Conservation (phyloP, 2,113 vertebrate species). For the Hydrochoerus hydrochaeris region DNA sequence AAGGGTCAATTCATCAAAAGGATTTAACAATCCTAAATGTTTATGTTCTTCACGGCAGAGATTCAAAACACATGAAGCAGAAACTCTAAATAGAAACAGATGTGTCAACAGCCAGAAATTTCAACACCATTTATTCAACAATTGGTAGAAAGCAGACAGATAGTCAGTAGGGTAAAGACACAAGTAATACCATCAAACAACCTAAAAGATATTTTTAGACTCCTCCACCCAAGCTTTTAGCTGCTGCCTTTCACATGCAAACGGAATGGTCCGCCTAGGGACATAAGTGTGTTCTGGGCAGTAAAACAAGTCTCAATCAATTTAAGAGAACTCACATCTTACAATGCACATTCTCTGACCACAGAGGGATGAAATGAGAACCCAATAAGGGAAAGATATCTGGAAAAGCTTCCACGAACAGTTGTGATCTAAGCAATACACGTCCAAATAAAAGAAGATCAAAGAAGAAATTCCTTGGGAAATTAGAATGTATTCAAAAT, state of each 20-base stretch:
- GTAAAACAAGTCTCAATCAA: not conserved
- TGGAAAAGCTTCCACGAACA: not conserved
- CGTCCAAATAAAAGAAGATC: not conserved
- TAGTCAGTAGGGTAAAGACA: not conserved
- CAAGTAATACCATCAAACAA: not conserved
- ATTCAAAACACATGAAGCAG: not conserved
- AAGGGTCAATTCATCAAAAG: not conserved
- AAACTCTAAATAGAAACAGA: constrained; percentile 18
- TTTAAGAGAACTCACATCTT: not conserved
- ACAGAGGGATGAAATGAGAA: not conserved
- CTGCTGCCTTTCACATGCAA: not conserved
- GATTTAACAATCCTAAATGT: not conserved
- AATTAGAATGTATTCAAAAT: not conserved
- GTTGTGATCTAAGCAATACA: not conserved
- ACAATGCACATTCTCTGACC: not conserved
- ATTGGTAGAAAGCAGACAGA: not conserved
- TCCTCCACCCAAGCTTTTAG: not conserved
- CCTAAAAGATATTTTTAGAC: not conserved
- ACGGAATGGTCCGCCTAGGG: not conserved
- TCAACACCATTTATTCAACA: not conserved
- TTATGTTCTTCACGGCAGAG: not conserved
- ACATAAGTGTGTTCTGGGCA: not conserved
- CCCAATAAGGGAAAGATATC: not conserved
- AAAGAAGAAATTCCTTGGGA: not conserved
- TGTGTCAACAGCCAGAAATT: not conserved